Base-by-base conservation (phyloP, 92 coral and sea anemone genomes). In the Diadumene lineata region DNA sequence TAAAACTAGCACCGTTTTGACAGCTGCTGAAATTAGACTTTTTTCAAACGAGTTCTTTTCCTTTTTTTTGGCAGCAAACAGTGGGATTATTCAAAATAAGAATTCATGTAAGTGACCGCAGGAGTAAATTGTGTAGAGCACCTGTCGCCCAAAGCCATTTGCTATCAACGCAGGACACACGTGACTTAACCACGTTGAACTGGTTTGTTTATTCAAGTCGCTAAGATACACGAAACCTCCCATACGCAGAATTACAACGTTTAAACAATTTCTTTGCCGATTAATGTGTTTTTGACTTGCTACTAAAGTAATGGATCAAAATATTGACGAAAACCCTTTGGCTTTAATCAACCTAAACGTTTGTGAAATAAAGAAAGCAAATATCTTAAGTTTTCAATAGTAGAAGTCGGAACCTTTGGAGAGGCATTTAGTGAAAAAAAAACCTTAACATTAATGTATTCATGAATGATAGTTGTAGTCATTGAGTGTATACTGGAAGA, bases 201-300 rank as follows among this genome's bases (percentile, higher is more conserved):
- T 66, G 7, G 77, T 72, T 72, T 72, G 77, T 72, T 72, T 72
- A 31, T 43, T 34, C 33, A 21, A 31, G 77, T 72, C 65, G 77
- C 77, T 72, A 21, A 61, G 77, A 56, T 33, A 72, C 77, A 17
- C n/a, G n/a, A n/a, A n/a, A 68, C 38, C 26, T 28, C 1, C 43
- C 0, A n/a, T 0, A 6, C 31, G 56, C 32, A 48, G 17, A 55
- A 38, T 46, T 46, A 18, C 57, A 50, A 26, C 34, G 30, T 27
- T 43, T 68, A 44, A 44, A 43, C 73, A 28, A 60, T 44, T 44
- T 68, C 68, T 62, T 28, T 62, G 43, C 31, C 68, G 68, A 23
- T 28, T 30, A 62, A 19, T 62, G 7, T 28, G 27, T 62, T 62
- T 28, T 26, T 62, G 26, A 58, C 10, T 26, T 58, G 11, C 26